Base-by-base conservation (phyloP, 2,797 vertebrate species). In the Anguilla megastoma region DNA sequence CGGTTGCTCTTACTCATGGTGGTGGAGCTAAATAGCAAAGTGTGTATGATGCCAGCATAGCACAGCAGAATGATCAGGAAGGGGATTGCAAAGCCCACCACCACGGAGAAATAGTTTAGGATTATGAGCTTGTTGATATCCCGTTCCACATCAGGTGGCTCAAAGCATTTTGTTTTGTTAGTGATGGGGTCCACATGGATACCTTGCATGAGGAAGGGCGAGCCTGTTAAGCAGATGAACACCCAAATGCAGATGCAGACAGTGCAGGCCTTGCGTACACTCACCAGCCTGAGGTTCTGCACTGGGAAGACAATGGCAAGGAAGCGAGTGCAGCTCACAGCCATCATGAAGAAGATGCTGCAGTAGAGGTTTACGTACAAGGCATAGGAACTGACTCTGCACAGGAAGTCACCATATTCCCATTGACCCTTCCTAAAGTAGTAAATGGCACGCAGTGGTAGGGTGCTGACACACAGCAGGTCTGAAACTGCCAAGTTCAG, bases 321-420 rank as follows among this genome's bases (percentile, higher is more conserved):
- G 92, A 98, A 99, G 0, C 98, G 97, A 0, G 97, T 98, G 92
- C 98, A 92, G 50, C 98, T 99, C 98, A 99, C 98, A 7, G 97
- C 98, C 0, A 97, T 97, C 98, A 99, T 97, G 93, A 99, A 98
- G 74, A 97, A 98, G 87, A 99, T 98, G 90, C 98, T 98, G 91
- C 98, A 98, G 71, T 99, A 99, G 88, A 99, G 96, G 94, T 99
- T 99, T 24, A 99, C 97, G 0, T 99, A 99, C 69, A 99, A 94
- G 0, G 97, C 86, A 0, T 98, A 99, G 2, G 98, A 98, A 58
- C 95, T 97, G 90, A 99, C 50, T 60, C 98, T 96, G 89, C 98
- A 99, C 0, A 99, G 91, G 80, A 99, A 94, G 74, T 98, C 97
- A 0, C 98, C 96, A 10, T 95, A 95, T 87, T 96, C 87, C 98